Evolutionary conservation across 2,113 vertebrate species (phyloP).

Genomic region (Salvelinus fontinalis): DNA sequence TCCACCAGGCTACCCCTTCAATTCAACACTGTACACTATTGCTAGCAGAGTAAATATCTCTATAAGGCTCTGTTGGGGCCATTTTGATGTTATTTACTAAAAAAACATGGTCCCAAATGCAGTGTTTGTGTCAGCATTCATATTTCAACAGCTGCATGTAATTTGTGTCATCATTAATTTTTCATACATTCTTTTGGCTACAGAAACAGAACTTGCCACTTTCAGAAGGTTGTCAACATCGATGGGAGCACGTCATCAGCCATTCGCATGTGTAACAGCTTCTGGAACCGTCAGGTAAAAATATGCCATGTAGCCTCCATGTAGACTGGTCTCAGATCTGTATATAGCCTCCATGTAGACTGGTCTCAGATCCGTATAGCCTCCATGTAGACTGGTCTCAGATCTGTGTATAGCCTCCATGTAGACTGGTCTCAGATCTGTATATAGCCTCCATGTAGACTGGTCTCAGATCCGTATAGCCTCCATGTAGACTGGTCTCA

Average conservation of each 20-base stretch:
- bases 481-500: no score
- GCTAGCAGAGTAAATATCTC: not conserved
- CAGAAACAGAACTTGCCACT: conserved; percentile 81
- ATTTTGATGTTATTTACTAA: not conserved
- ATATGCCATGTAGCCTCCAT: no score
- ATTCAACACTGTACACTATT: not conserved
- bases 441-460: no score
- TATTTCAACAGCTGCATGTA: not conserved
- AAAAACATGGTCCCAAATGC: not conserved
- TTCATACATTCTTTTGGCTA: conserved; percentile 11
- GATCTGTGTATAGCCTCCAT: no score
- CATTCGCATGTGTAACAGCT: conserved; percentile 89
- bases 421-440: no score
- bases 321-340: no score
- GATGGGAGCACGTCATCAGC: conserved; percentile 67
- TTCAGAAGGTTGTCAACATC: conserved; percentile 51
- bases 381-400: no score
- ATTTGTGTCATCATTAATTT: not conserved
- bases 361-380: no score
- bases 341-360: no score
- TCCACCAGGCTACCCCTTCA: not conserved
- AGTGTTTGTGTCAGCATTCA: not conserved
- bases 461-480: no score
- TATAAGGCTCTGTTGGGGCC: not conserved
- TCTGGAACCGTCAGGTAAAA: conserved; percentile 88